These are phyloP conservation scores for Pelusios castaneus DNA, from an alignment of 2,113 vertebrate species.

Conservation along the genomic window DNA sequence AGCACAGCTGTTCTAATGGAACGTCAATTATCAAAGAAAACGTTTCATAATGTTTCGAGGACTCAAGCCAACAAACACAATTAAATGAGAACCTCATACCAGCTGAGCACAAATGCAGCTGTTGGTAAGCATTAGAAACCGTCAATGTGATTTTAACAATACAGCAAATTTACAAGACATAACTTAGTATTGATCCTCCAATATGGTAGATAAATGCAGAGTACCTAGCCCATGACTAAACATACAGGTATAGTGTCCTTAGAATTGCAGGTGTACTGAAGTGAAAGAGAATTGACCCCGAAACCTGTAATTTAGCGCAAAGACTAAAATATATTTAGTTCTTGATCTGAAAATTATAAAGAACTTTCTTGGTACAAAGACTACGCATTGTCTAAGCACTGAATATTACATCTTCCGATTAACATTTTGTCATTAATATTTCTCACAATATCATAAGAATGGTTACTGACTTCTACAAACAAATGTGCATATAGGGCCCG, in stretches of 20 bases:
- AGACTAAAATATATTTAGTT: not conserved
- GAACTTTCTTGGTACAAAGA: not conserved
- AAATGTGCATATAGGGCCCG: no score
- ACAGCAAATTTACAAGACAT: not conserved
- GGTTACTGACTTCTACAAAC: not conserved
- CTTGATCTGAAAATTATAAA: not conserved
- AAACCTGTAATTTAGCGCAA: not conserved
- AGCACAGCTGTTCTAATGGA: not conserved
- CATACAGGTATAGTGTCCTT: not conserved
- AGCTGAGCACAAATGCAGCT: not conserved
- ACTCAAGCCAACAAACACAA: not conserved
- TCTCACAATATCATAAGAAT: not conserved
- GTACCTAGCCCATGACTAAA: not conserved
- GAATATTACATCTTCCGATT: not conserved
- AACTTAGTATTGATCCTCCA: not conserved
- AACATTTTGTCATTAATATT: not conserved
- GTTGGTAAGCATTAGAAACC: not conserved
- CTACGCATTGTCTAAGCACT: not conserved
- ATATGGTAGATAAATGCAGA: not conserved
- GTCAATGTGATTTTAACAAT: not conserved
- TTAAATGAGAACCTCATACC: slow-evolving; percentile 8
- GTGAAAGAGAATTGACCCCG: not conserved
- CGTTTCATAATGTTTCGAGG: not conserved
- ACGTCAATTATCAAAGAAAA: slow-evolving; percentile 21
- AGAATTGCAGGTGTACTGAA: not conserved